Base-by-base conservation (phyloP, 2,797 vertebrate genomes). In the Myotis pilosus region DNA sequence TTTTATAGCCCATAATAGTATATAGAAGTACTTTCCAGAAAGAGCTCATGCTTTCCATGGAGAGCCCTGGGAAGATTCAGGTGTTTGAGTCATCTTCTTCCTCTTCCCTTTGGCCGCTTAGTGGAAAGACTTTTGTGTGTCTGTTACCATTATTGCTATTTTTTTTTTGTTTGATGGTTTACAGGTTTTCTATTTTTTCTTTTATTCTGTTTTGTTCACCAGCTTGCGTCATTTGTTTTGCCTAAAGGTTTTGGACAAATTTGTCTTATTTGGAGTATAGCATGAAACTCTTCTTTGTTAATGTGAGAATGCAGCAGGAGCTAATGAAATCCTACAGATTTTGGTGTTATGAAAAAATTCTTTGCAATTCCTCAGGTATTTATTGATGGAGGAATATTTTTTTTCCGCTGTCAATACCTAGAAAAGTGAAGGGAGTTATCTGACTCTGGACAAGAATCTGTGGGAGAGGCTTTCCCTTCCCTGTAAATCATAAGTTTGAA, bases 401-500 rank as follows among this genome's bases (percentile, higher is more conserved):
- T 80, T 82, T 89, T 81, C 20, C 84, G 28, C 19, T 89, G 7
- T 91, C 28, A 55, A 25, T 74, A 44, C 51, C 51, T 90, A 66
- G 72, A 81, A 84, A 93, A 86, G 36, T 89, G 92, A 88, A 68
- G 80, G n/a, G 53, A 92, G 55, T 95, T 95, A n/a, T 64, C 33
- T 79, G 93, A 93, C 28, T 93, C 64, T 15, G 74, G 79, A 89
- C 47, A 69, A 60, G 82, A 90, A 36, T 93, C 7, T 64, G 55
- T 49, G 66, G 75, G 57, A 95, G 85, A 80, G 51, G 57, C 64
- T 68, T 80, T 25, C n/a, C 9, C 72, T 92, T 96, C 60, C 53
- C 85, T 75, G 25, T 94, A 92, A 96, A 95, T 95, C 64, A 76
- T 83, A 93, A 86, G 49, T 86, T 92, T 71, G 72, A 90, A 38